These are phyloP conservation scores for Heliconius hortense DNA, from an alignment of 2,888 invertebrate species.

Conservation along the genomic window DNA sequence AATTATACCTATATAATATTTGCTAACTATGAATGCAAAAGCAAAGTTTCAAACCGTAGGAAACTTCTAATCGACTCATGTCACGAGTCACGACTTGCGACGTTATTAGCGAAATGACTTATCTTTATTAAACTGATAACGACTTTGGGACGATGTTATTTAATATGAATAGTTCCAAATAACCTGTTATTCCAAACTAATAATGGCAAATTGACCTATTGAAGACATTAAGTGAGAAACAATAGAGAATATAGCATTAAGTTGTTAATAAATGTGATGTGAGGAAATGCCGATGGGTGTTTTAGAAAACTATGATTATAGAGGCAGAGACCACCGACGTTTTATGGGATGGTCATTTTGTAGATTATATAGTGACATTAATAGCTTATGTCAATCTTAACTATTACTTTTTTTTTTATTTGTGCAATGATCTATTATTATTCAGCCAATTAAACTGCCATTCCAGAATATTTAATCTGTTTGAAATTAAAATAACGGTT, in stretches of 20 bases:
- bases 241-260: constrained; percentile 35
- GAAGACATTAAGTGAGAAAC: constrained; percentile 36
- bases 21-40: not conserved
- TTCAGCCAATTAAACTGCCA: not conserved
- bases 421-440: not conserved
- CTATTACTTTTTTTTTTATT: not conserved
- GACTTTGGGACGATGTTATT: not conserved
- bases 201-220: constrained; percentile 36
- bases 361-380: constrained; percentile 15
- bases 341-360: constrained; percentile 17
- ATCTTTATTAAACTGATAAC: constrained; percentile 14
- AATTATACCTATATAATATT: no score
- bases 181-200: constrained; percentile 27
- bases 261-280: constrained; percentile 39
- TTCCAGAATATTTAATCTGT: not conserved
- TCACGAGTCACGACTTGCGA: constrained; percentile 1
- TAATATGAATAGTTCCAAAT: constrained; percentile 20
- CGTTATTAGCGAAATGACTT: not conserved
- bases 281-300: constrained; percentile 40
- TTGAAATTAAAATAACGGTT: not conserved
- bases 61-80: not conserved
- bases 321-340: constrained; percentile 46
- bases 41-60: not conserved
- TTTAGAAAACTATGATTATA: constrained; percentile 52
- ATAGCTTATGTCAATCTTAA: not conserved